phyloP scores from a whole-genome alignment of 2,113 vertebrate genomes.

The Pachypanchax playfairii region DNA sequence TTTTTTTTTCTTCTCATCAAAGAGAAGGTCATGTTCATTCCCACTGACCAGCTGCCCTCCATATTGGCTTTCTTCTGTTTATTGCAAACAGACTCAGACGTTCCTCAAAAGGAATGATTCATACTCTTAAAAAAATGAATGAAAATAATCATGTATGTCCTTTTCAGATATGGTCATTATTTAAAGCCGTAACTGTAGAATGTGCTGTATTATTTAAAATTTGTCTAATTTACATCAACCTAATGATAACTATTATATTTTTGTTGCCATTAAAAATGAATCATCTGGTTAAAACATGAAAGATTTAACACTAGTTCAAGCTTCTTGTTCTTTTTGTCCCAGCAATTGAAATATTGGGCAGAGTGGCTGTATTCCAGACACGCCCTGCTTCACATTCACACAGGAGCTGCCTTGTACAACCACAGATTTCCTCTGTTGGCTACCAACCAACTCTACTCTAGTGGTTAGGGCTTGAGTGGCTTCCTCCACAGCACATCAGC shows the following conservation, averaged over 20 bases:
- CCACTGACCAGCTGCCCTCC: conserved; percentile 74
- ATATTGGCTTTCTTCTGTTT: conserved; percentile 72
- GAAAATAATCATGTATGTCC: conserved; percentile 47
- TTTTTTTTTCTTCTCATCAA: conserved; percentile 54
- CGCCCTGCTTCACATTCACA: conserved; percentile 68
- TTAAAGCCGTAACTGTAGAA: conserved; percentile 25
- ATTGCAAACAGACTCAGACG: conserved; percentile 58
- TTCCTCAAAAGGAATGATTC: conserved; percentile 77
- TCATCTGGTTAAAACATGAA: too few species aligned
- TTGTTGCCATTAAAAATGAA: too few species aligned
- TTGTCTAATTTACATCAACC: conserved; percentile 23
- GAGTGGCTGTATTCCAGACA: conserved; percentile 54
- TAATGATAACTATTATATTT: too few species aligned
- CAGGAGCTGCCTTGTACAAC: conserved; percentile 61
- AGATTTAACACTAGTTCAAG: conserved; percentile 10
- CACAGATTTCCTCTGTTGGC: conserved; percentile 68
- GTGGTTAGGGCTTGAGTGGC: conserved; percentile 57
- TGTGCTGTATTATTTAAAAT: conserved; percentile 20
- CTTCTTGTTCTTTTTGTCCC: conserved; percentile 35
- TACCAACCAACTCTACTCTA: conserved; percentile 56
- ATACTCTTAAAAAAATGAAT: conserved; percentile 69
- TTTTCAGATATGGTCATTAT: conserved; percentile 40
- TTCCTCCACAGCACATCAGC: conserved; percentile 64
- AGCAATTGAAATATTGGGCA: conserved; percentile 45
- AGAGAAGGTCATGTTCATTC: conserved; percentile 67